Evolutionary conservation across 2,113 vertebrate genomes (phyloP).

Genomic region (Struthidea cinerea): DNA sequence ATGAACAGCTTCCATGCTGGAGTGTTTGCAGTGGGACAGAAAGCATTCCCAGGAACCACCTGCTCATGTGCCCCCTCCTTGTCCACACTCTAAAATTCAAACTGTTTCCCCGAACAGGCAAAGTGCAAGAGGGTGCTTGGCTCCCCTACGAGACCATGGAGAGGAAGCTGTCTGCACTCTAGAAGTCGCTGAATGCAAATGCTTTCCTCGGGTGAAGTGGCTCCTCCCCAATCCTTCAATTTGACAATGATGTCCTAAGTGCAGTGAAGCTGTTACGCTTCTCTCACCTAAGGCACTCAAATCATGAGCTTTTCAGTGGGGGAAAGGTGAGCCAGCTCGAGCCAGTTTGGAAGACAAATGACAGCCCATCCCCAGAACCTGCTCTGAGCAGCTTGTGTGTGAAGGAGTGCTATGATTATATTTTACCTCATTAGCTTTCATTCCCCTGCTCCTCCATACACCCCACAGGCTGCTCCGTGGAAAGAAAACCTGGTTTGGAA

Average conservation of each 20-base stretch:
- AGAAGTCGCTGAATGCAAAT: neutral
- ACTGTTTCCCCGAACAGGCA: neutral
- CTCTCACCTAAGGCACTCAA: neutral
- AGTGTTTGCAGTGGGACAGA: neutral
- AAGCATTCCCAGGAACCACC: neutral
- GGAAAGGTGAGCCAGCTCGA: neutral
- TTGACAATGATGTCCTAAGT: conserved; percentile 14
- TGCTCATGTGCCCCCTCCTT: neutral
- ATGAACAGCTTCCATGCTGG: neutral
- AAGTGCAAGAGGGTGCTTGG: neutral
- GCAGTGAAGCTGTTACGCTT: neutral
- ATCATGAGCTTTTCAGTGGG: neutral
- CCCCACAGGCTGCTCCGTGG: fast-evolving
- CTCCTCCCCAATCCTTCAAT: neutral
- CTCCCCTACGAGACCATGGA: neutral
- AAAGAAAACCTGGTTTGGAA: neutral
- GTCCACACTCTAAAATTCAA: neutral
- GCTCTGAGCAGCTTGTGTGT: neutral
- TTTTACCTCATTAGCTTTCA: neutral
- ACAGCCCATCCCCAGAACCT: neutral
- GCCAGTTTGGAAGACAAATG: neutral
- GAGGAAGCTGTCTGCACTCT: neutral
- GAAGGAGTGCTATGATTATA: neutral
- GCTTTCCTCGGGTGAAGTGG: neutral
- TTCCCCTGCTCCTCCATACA: neutral